Percentiles rank a stretch among this genome's conserved stretches.
phyloP scores from a whole-genome alignment of 2,888 invertebrate species.

The Physocephala rufipes region DNA sequence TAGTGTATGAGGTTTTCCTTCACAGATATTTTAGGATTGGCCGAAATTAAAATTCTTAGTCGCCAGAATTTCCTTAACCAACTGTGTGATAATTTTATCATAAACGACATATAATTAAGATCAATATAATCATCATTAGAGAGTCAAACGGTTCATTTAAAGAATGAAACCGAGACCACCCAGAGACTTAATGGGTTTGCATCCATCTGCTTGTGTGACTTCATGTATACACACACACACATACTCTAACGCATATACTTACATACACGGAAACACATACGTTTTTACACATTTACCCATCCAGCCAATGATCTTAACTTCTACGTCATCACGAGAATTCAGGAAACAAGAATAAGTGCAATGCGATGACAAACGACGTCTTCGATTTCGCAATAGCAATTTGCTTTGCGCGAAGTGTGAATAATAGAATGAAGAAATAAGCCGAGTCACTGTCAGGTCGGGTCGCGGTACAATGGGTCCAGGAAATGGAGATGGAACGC shows the following conservation, averaged over 20 bases:
- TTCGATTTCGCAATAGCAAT: not conserved
- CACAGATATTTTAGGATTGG: too few species aligned
- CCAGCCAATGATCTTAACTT: constrained; percentile 2
- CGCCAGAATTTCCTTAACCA: too few species aligned
- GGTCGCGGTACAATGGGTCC: not conserved
- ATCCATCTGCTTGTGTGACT: too few species aligned
- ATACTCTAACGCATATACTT: too few species aligned
- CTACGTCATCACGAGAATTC: not conserved
- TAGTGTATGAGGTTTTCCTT: too few species aligned
- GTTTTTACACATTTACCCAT: not conserved
- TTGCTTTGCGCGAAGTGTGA: constrained; percentile 17
- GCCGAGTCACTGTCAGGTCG: not conserved
- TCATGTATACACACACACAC: too few species aligned
- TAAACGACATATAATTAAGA: too few species aligned
- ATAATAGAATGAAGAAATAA: not conserved
- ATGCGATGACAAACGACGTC: constrained; percentile 17
- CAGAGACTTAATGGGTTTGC: too few species aligned
- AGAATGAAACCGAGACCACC: not conserved
- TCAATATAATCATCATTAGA: too few species aligned
- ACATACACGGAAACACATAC: too few species aligned
- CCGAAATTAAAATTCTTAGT: too few species aligned
- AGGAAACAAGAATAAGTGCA: not conserved
- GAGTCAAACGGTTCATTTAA: not conserved
- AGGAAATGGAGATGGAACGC: constrained; percentile 8
- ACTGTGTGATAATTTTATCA: too few species aligned